These are phyloP conservation scores for Lagenorhynchus albirostris DNA, from an alignment of 2,113 vertebrate species.

Conservation along the genomic window DNA sequence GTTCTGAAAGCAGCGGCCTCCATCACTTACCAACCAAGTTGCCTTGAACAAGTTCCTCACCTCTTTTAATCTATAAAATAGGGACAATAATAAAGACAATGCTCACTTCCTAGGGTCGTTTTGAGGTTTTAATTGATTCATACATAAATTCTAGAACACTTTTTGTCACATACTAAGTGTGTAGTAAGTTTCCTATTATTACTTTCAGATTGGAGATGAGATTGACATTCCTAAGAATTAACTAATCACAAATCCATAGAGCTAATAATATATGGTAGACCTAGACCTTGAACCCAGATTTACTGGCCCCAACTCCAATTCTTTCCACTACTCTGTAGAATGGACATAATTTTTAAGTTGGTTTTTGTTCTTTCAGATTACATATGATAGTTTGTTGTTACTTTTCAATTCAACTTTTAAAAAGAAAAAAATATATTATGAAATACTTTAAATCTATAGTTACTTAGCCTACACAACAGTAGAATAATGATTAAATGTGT, in stretches of 20 bases:
- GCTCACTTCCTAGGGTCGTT: not conserved
- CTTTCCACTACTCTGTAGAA: not conserved
- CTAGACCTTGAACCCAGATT: not conserved
- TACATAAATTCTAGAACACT: not conserved
- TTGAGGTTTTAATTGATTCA: not conserved
- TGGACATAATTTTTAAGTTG: not conserved
- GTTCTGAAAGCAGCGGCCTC: not conserved
- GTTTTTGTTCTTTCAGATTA: not conserved
- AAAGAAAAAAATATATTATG: not conserved
- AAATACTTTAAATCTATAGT: not conserved
- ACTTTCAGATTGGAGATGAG: not conserved
- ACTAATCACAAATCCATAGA: not conserved
- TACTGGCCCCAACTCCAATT: not conserved
- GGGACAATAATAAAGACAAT: not conserved
- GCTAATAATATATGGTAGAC: not conserved
- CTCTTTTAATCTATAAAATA: not conserved
- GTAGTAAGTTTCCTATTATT: not conserved
- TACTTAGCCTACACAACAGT: not conserved
- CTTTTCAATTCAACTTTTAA: constrained; percentile 34
- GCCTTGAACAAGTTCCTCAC: not conserved
- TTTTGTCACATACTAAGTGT: not conserved
- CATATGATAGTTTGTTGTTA: not conserved
- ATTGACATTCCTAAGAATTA: not conserved
- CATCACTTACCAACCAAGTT: not conserved
- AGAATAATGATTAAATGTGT: not conserved